A percentile compares a stretch with the other conserved stretches of the same genome.
These are phyloP conservation scores for Oophaga pumilio DNA, from an alignment of 2,113 vertebrate species.

Conservation along the genomic window DNA sequence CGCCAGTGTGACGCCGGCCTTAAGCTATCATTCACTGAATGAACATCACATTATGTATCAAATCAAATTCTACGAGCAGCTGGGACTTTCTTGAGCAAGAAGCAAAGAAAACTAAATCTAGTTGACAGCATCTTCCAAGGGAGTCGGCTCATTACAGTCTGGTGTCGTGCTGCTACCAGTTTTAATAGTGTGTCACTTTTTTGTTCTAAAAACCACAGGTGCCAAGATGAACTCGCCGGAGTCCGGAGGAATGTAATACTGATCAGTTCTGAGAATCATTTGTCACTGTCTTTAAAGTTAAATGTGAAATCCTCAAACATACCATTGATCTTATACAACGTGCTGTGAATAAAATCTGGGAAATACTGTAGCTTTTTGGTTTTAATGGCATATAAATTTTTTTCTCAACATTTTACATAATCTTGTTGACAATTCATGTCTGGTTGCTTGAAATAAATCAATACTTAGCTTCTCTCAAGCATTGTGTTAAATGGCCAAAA, in stretches of 20 bases:
- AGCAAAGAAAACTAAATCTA: constrained; percentile 21
- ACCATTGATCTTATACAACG: background rate
- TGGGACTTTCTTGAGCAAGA: constrained; percentile 27
- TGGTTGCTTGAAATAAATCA: too few species aligned
- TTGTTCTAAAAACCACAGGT: constrained; percentile 14
- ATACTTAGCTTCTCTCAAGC: too few species aligned
- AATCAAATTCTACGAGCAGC: constrained; percentile 13
- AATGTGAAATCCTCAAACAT: background rate
- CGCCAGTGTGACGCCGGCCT: too few species aligned
- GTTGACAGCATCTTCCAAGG: constrained; percentile 8
- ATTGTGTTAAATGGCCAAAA: too few species aligned
- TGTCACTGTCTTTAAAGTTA: background rate
- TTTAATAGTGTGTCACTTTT: constrained; percentile 4
- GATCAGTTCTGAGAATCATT: background rate
- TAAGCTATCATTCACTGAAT: constrained; percentile 26
- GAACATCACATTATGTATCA: constrained; percentile 27
- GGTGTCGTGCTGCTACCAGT: constrained; percentile 11
- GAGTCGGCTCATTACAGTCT: constrained; percentile 26
- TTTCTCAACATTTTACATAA: too few species aligned
- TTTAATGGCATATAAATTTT: too few species aligned
- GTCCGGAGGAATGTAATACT: constrained; percentile 6
- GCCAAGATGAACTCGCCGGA: background rate
- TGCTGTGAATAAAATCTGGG: too few species aligned
- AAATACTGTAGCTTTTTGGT: too few species aligned
- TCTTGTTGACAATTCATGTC: too few species aligned